phyloP scores from a whole-genome alignment of 2,888 invertebrate species.

The Orthonychiurus folsomi region DNA sequence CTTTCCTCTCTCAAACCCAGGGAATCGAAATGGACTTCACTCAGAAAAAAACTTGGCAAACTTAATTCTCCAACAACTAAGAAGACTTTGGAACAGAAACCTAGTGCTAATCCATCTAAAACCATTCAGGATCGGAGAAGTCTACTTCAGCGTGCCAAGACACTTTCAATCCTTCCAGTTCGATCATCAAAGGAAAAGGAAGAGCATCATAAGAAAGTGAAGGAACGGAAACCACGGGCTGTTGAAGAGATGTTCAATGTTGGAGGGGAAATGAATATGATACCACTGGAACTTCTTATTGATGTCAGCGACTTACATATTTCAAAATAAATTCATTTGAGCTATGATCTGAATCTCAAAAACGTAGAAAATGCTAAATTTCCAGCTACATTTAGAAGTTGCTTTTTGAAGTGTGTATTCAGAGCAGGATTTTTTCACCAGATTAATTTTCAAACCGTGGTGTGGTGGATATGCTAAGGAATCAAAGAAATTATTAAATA shows the following conservation, averaged over 20 bases:
- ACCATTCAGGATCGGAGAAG: constrained; percentile 31
- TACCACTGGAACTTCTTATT: constrained; percentile 39
- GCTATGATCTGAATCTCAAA: too few relatives aligned
- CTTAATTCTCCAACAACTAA: neutral
- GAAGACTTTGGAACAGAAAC: constrained; percentile 12
- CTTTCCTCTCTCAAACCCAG: constrained; percentile 37
- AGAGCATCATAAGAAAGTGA: constrained; percentile 21
- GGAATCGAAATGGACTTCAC: constrained; percentile 38
- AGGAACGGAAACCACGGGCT: constrained; percentile 21
- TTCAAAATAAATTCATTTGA: constrained; percentile 11
- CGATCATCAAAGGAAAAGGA: constrained; percentile 25
- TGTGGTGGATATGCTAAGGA: too few relatives aligned
- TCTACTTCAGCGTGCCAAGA: constrained; percentile 39
- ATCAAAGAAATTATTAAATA: too few relatives aligned
- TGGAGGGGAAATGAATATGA: constrained; percentile 41
- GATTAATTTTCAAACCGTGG: too few relatives aligned
- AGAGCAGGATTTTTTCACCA: too few relatives aligned
- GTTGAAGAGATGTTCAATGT: constrained; percentile 40
- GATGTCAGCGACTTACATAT: constrained; percentile 38
- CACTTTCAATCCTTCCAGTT: constrained; percentile 38
- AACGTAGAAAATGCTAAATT: too few relatives aligned
- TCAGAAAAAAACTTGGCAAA: constrained; percentile 39
- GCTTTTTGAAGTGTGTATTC: too few relatives aligned
- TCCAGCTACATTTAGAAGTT: too few relatives aligned
- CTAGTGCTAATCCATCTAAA: neutral